Conservation (phyloP, 2,888 invertebrate genomes). For the Epirrhoe tristata region DNA sequence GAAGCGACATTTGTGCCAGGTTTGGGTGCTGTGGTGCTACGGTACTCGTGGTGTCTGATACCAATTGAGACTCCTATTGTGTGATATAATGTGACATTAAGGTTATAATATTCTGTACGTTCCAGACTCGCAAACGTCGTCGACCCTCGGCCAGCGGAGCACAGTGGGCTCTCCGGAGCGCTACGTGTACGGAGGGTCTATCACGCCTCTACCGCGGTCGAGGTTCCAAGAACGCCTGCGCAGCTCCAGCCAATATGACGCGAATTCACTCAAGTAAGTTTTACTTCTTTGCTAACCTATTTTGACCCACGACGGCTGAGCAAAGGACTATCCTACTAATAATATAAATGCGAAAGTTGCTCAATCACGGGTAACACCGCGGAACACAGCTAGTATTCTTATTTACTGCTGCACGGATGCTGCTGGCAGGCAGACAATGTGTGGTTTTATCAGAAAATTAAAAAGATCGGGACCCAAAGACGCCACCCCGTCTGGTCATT, state of each 20-base stretch:
- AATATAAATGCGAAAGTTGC: background rate
- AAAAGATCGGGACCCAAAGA: no score
- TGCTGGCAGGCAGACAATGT: no score
- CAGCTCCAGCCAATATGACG: conserved; percentile 74
- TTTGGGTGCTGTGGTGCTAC: no score
- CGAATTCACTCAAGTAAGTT: conserved; percentile 67
- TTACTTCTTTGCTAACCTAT: background rate
- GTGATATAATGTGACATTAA: no score
- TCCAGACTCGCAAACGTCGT: conserved; percentile 64
- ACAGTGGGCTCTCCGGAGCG: conserved; percentile 76
- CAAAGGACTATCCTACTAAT: background rate
- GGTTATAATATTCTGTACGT: conserved; percentile 1
- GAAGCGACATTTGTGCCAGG: no score
- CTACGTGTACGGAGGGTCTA: conserved; percentile 84
- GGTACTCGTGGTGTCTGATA: no score
- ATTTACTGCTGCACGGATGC: no score
- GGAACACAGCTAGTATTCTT: no score
- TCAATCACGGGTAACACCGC: no score
- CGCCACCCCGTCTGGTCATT: no score
- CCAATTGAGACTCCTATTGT: no score
- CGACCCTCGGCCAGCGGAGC: conserved; percentile 59
- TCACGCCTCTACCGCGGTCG: conserved; percentile 84
- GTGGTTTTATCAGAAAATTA: no score
- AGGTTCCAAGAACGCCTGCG: conserved; percentile 82
- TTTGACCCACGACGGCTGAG: background rate